Base-by-base conservation (phyloP, 2,797 vertebrate species). In the Mormyrops attenuatus region DNA sequence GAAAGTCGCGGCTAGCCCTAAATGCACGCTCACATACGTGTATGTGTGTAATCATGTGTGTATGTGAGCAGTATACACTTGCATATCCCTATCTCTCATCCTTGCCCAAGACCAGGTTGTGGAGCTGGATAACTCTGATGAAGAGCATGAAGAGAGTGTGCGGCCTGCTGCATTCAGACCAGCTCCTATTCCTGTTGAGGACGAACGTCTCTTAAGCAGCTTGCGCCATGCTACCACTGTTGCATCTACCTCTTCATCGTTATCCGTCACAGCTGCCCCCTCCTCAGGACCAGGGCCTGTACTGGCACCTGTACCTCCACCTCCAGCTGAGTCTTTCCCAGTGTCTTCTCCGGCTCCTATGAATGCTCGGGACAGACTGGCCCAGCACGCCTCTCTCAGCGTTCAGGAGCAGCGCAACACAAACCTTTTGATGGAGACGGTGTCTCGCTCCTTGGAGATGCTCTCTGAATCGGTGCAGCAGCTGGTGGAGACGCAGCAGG, bases 401-500 rank as follows among this genome's bases (percentile, higher is more conserved):
- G 90, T 97, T 3, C 93, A 95, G 93, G 95, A 97, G 95, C 96
- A 97, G 94, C 94, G 94, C 82, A 93, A 95, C 89, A 92, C 94
- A 87, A 89, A 95, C 41, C 87, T 93, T 90, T 95, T 96, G 2
- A 93, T 97, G 90, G 92, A 93, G 6, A 93, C 95, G 0, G 93
- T 96, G 91, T 96, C 95, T 0, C 95, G 92, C 86, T 97, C 96
- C 0, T 92, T 97, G 91, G 96, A 95, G 92, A 60, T 91, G 0
- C 89, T 97, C 91, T 95, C 96, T 0, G 94, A 95, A 90, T 96
- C 96, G 0, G 93, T 96, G 15, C 96, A 96, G 93, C 93, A 92
- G 90, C 93, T 96, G 90, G 96, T 95, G 92, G 95, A 96, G 92
- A 94, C 92, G 11, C 96, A 97, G 94, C 95, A 95, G 84, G 94